These are phyloP conservation scores for Anisognathus igniventris DNA, from an alignment of 2,797 vertebrate genomes.

Conservation along the genomic window DNA sequence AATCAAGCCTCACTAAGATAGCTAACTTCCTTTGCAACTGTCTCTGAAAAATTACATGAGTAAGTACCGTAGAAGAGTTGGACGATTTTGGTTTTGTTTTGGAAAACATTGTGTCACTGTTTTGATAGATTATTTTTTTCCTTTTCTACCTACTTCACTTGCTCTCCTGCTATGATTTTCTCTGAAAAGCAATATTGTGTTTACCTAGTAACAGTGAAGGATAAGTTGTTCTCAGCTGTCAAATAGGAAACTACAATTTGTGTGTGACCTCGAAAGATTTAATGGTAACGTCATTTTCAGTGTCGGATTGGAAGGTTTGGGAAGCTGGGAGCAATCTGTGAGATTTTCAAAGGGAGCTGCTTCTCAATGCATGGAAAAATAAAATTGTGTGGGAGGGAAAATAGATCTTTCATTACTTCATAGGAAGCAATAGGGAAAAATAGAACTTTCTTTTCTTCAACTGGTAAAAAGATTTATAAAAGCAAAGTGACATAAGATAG, in stretches of 20 bases:
- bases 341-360: background rate
- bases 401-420: background rate
- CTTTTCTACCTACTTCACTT: background rate
- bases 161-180: background rate
- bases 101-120: background rate
- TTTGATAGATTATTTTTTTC: background rate
- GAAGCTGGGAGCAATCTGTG: background rate
- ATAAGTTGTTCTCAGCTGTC: constrained; percentile 39
- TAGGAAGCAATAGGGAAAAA: background rate
- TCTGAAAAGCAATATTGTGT: constrained; percentile 35
- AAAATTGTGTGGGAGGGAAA: background rate
- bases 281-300: background rate
- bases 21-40: background rate
- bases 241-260: constrained; percentile 41
- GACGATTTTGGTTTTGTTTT: background rate
- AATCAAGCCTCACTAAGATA: background rate
- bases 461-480: background rate
- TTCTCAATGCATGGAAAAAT: background rate
- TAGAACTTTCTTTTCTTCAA: background rate
- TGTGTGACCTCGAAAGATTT: constrained; percentile 42
- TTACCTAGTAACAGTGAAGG: constrained; percentile 38
- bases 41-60: background rate
- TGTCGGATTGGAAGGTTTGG: background rate
- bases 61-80: background rate
- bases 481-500: background rate